These are phyloP conservation scores for Drosophila murphyi DNA, from an alignment of 1,140 invertebrate species.

Conservation along the genomic window DNA sequence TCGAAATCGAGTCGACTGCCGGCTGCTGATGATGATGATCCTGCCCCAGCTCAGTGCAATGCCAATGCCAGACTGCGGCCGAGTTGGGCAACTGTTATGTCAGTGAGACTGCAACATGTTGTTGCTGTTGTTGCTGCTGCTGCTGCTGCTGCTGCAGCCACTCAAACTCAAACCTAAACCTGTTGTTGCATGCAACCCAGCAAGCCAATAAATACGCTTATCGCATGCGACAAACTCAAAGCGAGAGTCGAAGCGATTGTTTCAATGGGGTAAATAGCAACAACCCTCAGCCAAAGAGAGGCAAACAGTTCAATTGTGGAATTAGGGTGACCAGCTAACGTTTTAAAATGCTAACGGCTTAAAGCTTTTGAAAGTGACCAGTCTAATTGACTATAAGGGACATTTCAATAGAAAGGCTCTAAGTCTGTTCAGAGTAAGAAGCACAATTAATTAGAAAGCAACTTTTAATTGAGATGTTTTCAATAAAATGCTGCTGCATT, in stretches of 20 bases:
- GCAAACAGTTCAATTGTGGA: background rate
- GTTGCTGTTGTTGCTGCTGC: conserved; percentile 20
- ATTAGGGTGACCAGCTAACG: conserved; percentile 45
- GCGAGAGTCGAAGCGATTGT: background rate
- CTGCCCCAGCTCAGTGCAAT: conserved; percentile 40
- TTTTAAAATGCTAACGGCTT: conserved; percentile 1
- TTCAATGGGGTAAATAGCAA: conserved; percentile 12
- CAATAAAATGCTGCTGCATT: too few relatives aligned
- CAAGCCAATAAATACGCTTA: conserved; percentile 13
- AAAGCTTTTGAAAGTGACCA: conserved; percentile 7
- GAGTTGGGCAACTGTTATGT: conserved; percentile 30
- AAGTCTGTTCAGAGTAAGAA: background rate
- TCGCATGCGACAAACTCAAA: conserved; percentile 62
- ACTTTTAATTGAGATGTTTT: too few relatives aligned
- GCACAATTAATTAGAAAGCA: too few relatives aligned
- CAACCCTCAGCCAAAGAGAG: conserved; percentile 44
- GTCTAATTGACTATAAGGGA: background rate
- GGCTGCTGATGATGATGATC: conserved; percentile 63
- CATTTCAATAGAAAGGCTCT: background rate
- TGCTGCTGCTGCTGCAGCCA: conserved; percentile 36
- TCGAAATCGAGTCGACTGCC: background rate
- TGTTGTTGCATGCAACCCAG: conserved; percentile 61
- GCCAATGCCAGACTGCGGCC: conserved; percentile 52
- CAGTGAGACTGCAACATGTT: conserved; percentile 64
- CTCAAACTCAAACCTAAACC: conserved; percentile 66